A percentile compares a stretch with the other conserved stretches of the same genome.
phyloP scores from a whole-genome alignment of 2,113 vertebrate species.

The Oreochromis tanganicae region DNA sequence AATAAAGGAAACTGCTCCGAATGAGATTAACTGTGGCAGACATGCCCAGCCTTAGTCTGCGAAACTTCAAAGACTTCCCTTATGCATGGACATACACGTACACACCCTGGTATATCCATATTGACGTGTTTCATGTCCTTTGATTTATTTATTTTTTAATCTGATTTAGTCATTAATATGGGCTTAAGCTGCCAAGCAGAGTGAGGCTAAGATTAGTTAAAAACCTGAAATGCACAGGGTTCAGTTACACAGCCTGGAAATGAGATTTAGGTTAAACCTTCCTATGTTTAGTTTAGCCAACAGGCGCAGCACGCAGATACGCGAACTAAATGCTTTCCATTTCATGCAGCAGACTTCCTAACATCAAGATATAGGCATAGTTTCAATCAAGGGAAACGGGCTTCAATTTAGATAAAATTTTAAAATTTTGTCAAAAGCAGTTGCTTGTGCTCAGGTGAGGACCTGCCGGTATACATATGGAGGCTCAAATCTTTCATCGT shows the following conservation, averaged over 20 bases:
- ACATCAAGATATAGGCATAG: background rate
- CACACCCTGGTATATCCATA: background rate
- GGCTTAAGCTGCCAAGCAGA: background rate
- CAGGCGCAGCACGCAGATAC: background rate
- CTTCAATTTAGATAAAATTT: background rate
- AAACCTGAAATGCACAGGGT: background rate
- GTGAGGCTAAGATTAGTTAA: background rate
- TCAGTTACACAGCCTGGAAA: background rate
- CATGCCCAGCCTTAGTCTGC: background rate
- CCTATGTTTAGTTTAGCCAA: background rate
- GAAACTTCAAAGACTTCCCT: constrained; percentile 20
- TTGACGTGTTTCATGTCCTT: background rate
- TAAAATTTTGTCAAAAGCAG: background rate
- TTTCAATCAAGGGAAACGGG: background rate
- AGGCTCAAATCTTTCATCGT: background rate
- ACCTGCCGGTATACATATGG: background rate
- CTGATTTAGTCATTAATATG: background rate
- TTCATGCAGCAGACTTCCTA: background rate
- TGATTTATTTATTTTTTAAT: background rate
- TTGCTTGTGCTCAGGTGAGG: background rate
- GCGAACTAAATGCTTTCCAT: background rate
- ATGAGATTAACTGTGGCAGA: background rate
- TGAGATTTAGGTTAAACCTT: background rate
- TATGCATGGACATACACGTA: background rate
- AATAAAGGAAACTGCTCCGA: background rate